phyloP scores from a whole-genome alignment of 92 coral and sea anemone species.

The Muricea muricata region DNA sequence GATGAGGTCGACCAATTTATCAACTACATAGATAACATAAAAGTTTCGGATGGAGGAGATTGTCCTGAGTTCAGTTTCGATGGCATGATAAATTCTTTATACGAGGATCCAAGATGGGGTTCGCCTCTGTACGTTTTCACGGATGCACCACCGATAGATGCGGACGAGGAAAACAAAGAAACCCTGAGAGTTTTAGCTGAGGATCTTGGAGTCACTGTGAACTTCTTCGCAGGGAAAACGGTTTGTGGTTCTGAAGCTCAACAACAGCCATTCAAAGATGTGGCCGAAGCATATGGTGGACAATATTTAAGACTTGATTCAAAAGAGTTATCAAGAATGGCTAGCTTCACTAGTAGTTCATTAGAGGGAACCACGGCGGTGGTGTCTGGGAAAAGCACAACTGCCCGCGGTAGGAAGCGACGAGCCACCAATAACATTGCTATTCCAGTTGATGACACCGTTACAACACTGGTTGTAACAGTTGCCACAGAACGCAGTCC shows the following conservation, averaged over 20 bases:
- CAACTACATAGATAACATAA: constrained; percentile 52
- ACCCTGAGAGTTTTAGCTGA: not conserved
- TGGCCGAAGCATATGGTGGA: constrained; percentile 76
- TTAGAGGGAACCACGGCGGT: constrained; percentile 75
- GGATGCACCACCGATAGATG: constrained; percentile 86
- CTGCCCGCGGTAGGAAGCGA: constrained; percentile 63
- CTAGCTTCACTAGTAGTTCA: constrained; percentile 66
- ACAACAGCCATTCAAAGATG: constrained; percentile 53
- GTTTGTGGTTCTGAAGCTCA: not conserved
- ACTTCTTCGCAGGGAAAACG: constrained; percentile 56
- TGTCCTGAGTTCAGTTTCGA: constrained; percentile 72
- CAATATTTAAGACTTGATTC: constrained; percentile 63
- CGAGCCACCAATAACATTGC: constrained; percentile 49
- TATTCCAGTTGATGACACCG: constrained; percentile 78
- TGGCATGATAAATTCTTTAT: constrained; percentile 71
- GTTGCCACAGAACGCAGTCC: constrained; percentile 42
- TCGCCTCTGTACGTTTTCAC: constrained; percentile 88
- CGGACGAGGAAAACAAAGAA: constrained; percentile 46
- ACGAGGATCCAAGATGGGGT: constrained; percentile 66
- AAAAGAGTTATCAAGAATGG: constrained; percentile 61
- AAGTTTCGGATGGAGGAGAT: constrained; percentile 75
- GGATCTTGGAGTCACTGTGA: constrained; percentile 66
- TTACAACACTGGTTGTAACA: constrained; percentile 68
- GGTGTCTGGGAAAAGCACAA: constrained; percentile 63
- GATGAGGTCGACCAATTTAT: constrained; percentile 65